Evolutionary conservation across 2,888 invertebrate genomes (phyloP), one percentile per base, ranked within the genome.

Genomic region (Rapana venosa): DNA sequence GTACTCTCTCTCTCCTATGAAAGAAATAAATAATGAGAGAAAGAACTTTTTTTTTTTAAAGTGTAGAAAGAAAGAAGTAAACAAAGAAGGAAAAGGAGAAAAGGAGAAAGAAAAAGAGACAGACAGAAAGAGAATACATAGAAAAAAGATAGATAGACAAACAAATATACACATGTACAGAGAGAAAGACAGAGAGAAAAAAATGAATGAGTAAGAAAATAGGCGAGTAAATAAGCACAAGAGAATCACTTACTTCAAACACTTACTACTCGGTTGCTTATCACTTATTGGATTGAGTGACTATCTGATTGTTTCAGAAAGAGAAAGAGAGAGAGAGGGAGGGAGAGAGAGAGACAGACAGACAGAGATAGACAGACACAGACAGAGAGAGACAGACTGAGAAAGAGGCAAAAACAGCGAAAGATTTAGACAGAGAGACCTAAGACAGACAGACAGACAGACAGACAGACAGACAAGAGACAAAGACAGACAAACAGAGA

Each of bases 21-120:
- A n/a, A 77, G 77, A 77, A n/a, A 77, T 11, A 77, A n/a, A 77
- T 11, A 77, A n/a, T 4, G 30, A n/a, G 77, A 77, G 77, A 77
- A n/a, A 77, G 77, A 77, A n/a, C n/a, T n/a, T 22, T 26, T 70
- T 26, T 20, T 58, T 58, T 13, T 58, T 58, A 58, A 13, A 15
- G 15, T 58, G 58, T 8, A 13, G 30, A n/a, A n/a, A 77, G 77
- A 77, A n/a, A 77, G 77, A 77, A n/a, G n/a, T 11, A 77, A n/a
- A n/a, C 2, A n/a, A n/a, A 77, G 77, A 77, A n/a, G n/a, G 77
- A 77, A n/a, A 77, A n/a, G n/a, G 77, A 77, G 77, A 77, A n/a
- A 30, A n/a, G 4, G 26, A 30, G n/a, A 30, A 4, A 77, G n/a
- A 77, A n/a, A 77, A n/a, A n/a, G 13, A n/a, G 77, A 77, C 4